A percentile compares a stretch with the other conserved stretches of the same genome.
Evolutionary conservation across 2,113 vertebrate genomes (phyloP).

Genomic region (Rattus norvegicus): DNA sequence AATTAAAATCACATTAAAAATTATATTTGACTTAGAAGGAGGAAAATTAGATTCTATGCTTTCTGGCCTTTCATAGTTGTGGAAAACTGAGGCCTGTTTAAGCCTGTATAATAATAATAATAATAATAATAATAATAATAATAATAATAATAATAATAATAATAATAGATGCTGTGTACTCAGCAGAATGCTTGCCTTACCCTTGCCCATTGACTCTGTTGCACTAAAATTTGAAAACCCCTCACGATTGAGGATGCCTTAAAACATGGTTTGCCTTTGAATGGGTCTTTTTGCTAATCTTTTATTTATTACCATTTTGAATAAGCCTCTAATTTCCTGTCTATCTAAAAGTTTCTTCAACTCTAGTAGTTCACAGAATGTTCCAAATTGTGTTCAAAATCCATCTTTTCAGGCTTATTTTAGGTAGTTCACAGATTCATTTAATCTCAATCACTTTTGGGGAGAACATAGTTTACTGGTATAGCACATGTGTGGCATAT

Average conservation of each 20-base stretch:
- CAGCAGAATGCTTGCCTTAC: neutral
- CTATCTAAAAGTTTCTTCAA: neutral
- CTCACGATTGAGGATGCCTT: neutral
- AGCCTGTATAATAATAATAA: neutral
- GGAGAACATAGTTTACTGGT: no score
- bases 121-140: no score
- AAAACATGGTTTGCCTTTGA: neutral
- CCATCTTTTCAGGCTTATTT: neutral
- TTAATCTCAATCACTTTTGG: neutral
- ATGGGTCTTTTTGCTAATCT: neutral
- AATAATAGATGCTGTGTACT: neutral
- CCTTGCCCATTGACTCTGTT: neutral
- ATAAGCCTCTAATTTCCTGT: neutral
- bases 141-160: neutral
- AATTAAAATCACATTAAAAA: neutral
- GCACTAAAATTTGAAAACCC: neutral
- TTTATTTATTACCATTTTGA: neutral
- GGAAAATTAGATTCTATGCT: neutral
- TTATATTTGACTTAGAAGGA: neutral
- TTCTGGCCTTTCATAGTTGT: neutral
- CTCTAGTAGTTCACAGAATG: neutral
- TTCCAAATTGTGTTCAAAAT: neutral
- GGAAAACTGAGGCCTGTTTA: neutral
- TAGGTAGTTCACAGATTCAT: neutral
- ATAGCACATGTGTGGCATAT: neutral